phyloP scores from a whole-genome alignment of 2,888 invertebrate species.

The Aleiodes alternator region DNA sequence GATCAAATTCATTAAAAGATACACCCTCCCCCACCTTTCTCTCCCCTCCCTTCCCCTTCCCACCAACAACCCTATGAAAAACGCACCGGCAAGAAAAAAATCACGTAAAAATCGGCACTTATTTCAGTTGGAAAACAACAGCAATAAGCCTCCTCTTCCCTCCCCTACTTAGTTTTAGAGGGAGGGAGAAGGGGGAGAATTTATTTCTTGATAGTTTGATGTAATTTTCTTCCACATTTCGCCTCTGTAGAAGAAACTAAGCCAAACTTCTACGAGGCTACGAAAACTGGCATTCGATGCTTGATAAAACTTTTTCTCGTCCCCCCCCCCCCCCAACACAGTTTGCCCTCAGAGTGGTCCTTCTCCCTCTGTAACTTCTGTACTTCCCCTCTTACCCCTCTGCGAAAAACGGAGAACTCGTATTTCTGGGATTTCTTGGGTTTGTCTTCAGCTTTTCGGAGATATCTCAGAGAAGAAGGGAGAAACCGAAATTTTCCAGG shows the following conservation, averaged over 20 bases:
- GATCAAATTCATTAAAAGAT: background rate
- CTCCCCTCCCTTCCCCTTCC: no score
- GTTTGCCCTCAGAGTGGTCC: slow-evolving; percentile 7
- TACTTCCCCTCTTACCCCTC: background rate
- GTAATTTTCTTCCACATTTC: slow-evolving; percentile 61
- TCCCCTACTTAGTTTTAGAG: no score
- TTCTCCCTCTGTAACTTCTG: background rate
- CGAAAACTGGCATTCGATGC: slow-evolving; percentile 61
- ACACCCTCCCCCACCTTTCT: background rate
- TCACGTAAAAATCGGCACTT: slow-evolving; percentile 55
- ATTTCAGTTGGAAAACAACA: slow-evolving; percentile 70
- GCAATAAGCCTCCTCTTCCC: slow-evolving; percentile 66
- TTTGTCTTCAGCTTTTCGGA: no score
- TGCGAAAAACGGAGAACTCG: no score
- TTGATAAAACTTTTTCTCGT: slow-evolving; percentile 65
- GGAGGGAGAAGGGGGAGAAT: slow-evolving; percentile 41
- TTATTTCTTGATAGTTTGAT: slow-evolving; percentile 68
- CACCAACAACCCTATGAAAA: background rate
- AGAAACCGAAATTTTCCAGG: no score
- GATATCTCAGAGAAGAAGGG: no score
- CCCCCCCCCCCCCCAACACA: slow-evolving; percentile 11
- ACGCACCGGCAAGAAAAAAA: background rate
- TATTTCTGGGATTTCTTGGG: no score
- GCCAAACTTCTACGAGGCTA: slow-evolving; percentile 60
- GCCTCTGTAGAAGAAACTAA: slow-evolving; percentile 62